phyloP scores from a whole-genome alignment of 1,140 invertebrate genomes.

The Dendrolimus punctatus region DNA sequence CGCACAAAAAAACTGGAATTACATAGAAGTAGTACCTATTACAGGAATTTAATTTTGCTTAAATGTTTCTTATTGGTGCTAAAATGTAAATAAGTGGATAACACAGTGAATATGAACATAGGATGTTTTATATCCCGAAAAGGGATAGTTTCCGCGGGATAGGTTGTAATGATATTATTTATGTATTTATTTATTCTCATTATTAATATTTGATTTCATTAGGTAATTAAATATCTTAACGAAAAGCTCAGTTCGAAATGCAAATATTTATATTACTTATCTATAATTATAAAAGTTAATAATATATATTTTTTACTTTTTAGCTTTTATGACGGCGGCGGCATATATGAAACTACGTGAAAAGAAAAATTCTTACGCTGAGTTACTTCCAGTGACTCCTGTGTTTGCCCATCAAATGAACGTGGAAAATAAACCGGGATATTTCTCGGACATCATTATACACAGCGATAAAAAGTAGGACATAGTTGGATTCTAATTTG shows the following conservation, averaged over 20 bases:
- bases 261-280: not conserved
- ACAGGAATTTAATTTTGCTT: no score
- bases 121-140: no score
- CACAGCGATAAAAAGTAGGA: slow-evolving; percentile 74
- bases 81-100: no score
- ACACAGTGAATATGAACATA: no score
- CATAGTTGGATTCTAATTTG: not conserved
- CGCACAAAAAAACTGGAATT: not conserved
- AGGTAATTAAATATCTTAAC: no score
- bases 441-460: slow-evolving; percentile 76
- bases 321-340: slow-evolving; percentile 75
- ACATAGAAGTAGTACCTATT: no score
- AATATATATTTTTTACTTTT: slow-evolving; percentile 10
- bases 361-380: slow-evolving; percentile 51
- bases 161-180: no score
- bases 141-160: no score
- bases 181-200: no score
- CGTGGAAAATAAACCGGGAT: slow-evolving; percentile 69
- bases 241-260: no score
- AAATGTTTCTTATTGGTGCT: no score
- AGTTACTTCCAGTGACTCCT: slow-evolving; percentile 73
- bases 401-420: slow-evolving; percentile 74
- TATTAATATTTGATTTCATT: no score
- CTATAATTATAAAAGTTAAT: not conserved
- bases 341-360: slow-evolving; percentile 69